Base-by-base conservation (phyloP, 2,113 vertebrate species). In the Cathartes aura region DNA sequence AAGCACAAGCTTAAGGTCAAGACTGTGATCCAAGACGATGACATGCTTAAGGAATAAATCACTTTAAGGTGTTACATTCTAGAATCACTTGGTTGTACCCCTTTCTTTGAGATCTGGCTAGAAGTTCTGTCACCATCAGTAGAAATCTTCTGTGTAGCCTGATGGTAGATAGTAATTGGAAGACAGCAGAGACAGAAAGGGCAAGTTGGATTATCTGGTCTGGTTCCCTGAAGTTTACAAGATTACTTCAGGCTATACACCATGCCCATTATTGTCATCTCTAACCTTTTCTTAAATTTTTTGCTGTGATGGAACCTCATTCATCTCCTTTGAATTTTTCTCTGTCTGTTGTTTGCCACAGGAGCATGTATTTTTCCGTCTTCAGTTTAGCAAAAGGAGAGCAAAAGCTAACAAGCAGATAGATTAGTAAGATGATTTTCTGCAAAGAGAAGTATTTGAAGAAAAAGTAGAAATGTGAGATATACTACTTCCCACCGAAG, bases 211-310 rank as follows among this genome's bases (percentile, higher is more conserved):
- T 59, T 78, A 78, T 68, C 67, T 81, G 50, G 32, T 58, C 59
- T 78, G 58, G 23, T 80, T 96, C 29, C n/a, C 59, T 88, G 71
- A 90, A 92, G 63, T 90, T 92, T 87, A n/a, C 30, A 84, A 79
- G 68, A 67, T 93, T 93, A 87, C 68, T 90, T 73, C 43, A 93
- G 75, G 52, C 59, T 82, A 36, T 47, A 36, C 43, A 95, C 70
- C 36, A 32, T 75, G 47, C 32, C 50, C 23, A 15, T 79, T 89
- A 67, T 87, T 90, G 59, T 40, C 14, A 71, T 66, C 20, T 71
- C 80, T 91, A 94, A 83, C 86, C 47, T 96, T 90, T 89, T 30
- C 79, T 95, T 76, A 38, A 73, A 67, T 90, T 92, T 86, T 42
- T 86, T 66, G 2, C 67, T 58, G 36, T 53, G 79, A 50, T 81